Conservation (phyloP, 1,140 invertebrate species). For the Aphaenogaster ashmeadi region DNA sequence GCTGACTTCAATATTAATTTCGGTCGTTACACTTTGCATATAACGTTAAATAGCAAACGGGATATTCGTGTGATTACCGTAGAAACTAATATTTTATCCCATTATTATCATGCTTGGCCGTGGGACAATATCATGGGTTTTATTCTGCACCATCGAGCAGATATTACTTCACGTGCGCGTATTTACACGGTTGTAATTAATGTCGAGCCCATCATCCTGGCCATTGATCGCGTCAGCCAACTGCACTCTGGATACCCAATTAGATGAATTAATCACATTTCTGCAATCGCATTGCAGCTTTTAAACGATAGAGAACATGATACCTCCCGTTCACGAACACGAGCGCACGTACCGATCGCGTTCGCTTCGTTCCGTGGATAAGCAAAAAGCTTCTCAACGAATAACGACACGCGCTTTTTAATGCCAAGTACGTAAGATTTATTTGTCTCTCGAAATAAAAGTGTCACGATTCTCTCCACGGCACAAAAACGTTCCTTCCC, state of each 20-base stretch:
- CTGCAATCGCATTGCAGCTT: not conserved
- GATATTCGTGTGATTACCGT: not conserved
- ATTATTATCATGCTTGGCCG: conserved; percentile 4
- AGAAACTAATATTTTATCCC: conserved; percentile 34
- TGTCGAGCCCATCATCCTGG: conserved; percentile 30
- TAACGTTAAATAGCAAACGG: not conserved
- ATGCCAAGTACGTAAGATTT: conserved; percentile 42
- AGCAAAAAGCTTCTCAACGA: conserved; percentile 20
- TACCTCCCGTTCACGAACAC: not conserved
- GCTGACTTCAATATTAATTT: conserved; percentile 6
- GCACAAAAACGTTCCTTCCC: not conserved
- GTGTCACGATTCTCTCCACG: conserved; percentile 25
- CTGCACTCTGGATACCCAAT: conserved; percentile 34
- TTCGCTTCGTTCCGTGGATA: not conserved
- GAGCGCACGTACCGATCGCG: not conserved
- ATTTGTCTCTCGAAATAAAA: conserved; percentile 31
- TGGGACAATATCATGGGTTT: conserved; percentile 39
- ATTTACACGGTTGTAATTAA: conserved; percentile 61
- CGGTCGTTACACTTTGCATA: not conserved
- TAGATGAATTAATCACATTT: conserved; percentile 59
- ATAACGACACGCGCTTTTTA: conserved; percentile 33
- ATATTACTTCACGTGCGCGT: conserved; percentile 30
- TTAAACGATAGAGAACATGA: not conserved
- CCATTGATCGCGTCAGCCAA: conserved; percentile 36
- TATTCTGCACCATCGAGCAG: conserved; percentile 31